A percentile compares a stretch with the other conserved stretches of the same genome.
phyloP scores from a whole-genome alignment of 2,797 vertebrate species.

The Ptychadena robeensis region DNA sequence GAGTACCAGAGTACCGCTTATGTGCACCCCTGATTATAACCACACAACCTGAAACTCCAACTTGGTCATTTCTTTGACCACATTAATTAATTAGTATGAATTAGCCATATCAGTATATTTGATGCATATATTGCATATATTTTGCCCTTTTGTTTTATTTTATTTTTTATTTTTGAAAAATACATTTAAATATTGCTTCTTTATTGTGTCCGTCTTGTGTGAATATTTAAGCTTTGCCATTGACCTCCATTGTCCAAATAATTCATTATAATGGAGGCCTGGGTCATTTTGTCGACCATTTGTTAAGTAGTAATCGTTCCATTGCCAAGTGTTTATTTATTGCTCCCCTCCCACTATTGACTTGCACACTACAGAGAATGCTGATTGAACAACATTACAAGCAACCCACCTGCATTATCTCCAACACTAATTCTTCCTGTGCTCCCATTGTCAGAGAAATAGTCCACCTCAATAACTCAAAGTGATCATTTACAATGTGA shows the following conservation, averaged over 20 bases:
- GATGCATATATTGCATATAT: no score
- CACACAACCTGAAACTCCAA: no score
- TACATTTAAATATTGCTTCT: background rate
- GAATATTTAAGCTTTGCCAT: background rate
- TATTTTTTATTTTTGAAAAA: no score
- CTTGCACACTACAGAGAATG: background rate
- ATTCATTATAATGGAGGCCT: background rate
- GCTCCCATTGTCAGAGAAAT: background rate
- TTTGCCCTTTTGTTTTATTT: no score
- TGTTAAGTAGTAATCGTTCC: background rate
- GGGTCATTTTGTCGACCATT: background rate
- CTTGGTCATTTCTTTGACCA: no score
- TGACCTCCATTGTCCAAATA: background rate
- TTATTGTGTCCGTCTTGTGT: background rate
- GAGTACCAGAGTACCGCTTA: no score
- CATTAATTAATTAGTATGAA: no score
- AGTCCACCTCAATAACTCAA: background rate
- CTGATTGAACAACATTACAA: background rate
- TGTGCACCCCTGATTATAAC: no score
- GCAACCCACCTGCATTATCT: background rate
- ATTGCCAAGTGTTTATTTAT: background rate
- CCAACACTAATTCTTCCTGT: background rate
- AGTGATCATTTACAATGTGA: no score
- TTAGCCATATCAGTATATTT: no score
- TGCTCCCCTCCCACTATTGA: conserved; percentile 1